Evolutionary conservation across 2,888 invertebrate species (phyloP).

Genomic region (Matsumyia berberina): DNA sequence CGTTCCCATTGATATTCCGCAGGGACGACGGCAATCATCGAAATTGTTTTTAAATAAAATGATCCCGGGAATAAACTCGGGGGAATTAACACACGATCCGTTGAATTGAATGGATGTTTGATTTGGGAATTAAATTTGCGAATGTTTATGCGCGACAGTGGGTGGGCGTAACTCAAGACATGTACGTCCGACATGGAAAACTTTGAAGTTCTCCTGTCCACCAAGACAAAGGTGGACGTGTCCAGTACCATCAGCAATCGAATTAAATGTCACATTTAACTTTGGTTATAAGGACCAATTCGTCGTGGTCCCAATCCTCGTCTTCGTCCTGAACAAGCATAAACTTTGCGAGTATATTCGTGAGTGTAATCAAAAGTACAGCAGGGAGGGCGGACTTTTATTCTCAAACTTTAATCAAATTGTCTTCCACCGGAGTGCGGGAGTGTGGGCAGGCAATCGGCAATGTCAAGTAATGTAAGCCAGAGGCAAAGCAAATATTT

Average conservation of each 20-base stretch:
- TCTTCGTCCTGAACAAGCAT: slow-evolving; percentile 42
- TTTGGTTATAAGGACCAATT: slow-evolving; percentile 64
- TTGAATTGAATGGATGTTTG: slow-evolving; percentile 34
- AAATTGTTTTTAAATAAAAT: slow-evolving; percentile 72
- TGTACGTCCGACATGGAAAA: slow-evolving; percentile 6
- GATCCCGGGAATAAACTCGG: slow-evolving; percentile 25
- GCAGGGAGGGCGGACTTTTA: slow-evolving; percentile 40
- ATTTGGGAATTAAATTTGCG: slow-evolving; percentile 41
- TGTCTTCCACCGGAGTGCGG: slow-evolving; percentile 47
- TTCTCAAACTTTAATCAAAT: slow-evolving; percentile 73
- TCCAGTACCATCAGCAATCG: slow-evolving; percentile 63
- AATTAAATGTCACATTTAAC: slow-evolving; percentile 67
- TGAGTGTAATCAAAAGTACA: slow-evolving; percentile 67
- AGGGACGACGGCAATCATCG: slow-evolving; percentile 39
- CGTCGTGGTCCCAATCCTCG: neutral
- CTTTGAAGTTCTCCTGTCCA: slow-evolving; percentile 18
- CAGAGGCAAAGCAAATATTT: slow-evolving; percentile 60
- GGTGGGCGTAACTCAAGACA: neutral
- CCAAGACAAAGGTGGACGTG: slow-evolving; percentile 25
- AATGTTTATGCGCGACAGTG: neutral
- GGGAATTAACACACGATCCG: slow-evolving; percentile 57
- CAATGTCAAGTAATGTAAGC: neutral
- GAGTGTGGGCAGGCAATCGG: neutral
- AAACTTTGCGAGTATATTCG: slow-evolving; percentile 67
- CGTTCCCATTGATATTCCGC: slow-evolving; percentile 37